A percentile compares a stretch with the other conserved stretches of the same genome.
phyloP scores from a whole-genome alignment of 35 echinoderm and acorn worm genomes.

The Lytechinus pictus region DNA sequence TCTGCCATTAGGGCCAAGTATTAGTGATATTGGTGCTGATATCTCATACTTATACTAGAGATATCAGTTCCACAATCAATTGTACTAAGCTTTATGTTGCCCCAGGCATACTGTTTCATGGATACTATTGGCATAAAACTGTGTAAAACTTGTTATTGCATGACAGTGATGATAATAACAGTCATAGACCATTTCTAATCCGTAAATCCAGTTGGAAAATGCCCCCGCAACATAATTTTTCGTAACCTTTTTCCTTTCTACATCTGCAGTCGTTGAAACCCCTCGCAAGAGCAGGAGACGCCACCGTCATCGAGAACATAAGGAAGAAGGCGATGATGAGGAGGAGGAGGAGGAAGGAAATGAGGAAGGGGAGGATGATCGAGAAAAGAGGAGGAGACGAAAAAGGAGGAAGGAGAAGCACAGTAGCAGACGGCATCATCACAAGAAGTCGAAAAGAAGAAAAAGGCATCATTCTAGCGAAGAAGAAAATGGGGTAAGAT shows the following conservation, averaged over 20 bases:
- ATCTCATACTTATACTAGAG: too few relatives aligned
- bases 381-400: conserved; percentile 25
- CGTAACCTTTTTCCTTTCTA: background rate
- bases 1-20: too few relatives aligned
- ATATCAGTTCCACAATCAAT: too few relatives aligned
- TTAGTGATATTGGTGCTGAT: too few relatives aligned
- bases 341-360: conserved; percentile 56
- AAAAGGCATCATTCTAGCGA: conserved; percentile 40
- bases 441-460: conserved; percentile 35
- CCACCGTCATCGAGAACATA: background rate
- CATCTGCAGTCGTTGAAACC: background rate
- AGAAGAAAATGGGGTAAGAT: conserved; percentile 29
- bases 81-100: too few relatives aligned
- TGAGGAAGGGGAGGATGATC: conserved; percentile 23
- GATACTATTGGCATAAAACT: too few relatives aligned
- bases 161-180: too few relatives aligned
- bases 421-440: background rate
- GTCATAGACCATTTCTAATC: too few relatives aligned
- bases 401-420: conserved; percentile 52
- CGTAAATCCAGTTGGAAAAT: too few relatives aligned
- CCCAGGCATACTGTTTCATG: too few relatives aligned
- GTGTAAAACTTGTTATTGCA: too few relatives aligned
- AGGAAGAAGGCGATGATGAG: conserved; percentile 23
- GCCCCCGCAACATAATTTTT: too few relatives aligned
- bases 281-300: background rate